These are phyloP conservation scores for Drosophila paucipuncta DNA, from an alignment of 2,888 invertebrate genomes.

Conservation along the genomic window DNA sequence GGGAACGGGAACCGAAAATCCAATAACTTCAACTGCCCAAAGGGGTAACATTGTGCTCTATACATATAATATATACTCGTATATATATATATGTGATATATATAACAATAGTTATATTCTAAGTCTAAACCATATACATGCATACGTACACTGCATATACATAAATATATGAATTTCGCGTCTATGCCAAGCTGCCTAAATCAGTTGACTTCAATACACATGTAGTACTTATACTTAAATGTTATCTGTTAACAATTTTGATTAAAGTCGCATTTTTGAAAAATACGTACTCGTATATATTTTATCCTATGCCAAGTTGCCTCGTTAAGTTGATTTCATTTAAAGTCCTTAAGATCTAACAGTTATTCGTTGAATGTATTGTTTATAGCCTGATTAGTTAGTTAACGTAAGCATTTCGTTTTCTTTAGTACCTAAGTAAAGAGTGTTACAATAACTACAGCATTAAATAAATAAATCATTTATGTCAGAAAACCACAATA, in stretches of 20 bases:
- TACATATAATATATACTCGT: slow-evolving; percentile 5
- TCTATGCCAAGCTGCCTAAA: slow-evolving; percentile 73
- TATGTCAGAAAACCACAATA: slow-evolving; percentile 37
- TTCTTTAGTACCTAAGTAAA: slow-evolving; percentile 62
- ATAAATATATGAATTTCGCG: slow-evolving; percentile 46
- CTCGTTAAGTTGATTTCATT: slow-evolving; percentile 38
- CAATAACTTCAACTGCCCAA: slow-evolving; percentile 13
- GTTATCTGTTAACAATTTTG: slow-evolving; percentile 25
- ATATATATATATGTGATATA: slow-evolving; percentile 15
- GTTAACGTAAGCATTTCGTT: slow-evolving; percentile 30
- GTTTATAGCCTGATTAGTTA: slow-evolving; percentile 13
- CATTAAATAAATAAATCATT: slow-evolving; percentile 57
- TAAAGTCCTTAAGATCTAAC: slow-evolving; percentile 3
- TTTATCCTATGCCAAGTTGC: slow-evolving; percentile 38
- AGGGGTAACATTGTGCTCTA: slow-evolving; percentile 17
- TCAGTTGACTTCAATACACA: slow-evolving; percentile 51
- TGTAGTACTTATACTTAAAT: slow-evolving; percentile 15
- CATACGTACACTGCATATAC: slow-evolving; percentile 6
- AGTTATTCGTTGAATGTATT: slow-evolving; percentile 21
- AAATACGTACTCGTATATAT: not conserved
- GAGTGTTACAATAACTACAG: slow-evolving; percentile 74
- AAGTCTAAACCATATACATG: slow-evolving; percentile 22
- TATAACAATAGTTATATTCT: slow-evolving; percentile 28
- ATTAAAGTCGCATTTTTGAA: not conserved
- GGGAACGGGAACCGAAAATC: slow-evolving; percentile 25